These are phyloP conservation scores for Cromileptes altivelis DNA, from an alignment of 2,113 vertebrate species.

Conservation along the genomic window DNA sequence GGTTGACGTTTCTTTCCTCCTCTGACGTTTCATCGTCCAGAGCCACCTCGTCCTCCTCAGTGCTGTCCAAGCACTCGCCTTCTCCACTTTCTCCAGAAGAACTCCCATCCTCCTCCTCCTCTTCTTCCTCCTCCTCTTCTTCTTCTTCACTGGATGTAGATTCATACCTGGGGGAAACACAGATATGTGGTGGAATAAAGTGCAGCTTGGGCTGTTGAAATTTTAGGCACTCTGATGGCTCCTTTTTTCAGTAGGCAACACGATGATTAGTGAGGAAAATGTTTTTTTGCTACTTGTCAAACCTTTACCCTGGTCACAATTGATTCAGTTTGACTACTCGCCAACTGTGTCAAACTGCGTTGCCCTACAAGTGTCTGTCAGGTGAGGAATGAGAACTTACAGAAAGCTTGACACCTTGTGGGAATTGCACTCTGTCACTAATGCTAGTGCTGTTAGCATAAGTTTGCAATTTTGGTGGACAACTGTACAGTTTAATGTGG, in stretches of 20 bases:
- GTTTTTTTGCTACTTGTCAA: constrained; percentile 10
- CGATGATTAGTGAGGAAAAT: neutral
- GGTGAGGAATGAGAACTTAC: too few relatives aligned
- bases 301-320: constrained; percentile 8
- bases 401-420: too few relatives aligned
- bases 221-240: neutral
- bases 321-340: too few relatives aligned
- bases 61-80: constrained; percentile 84
- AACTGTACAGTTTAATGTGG: too few relatives aligned
- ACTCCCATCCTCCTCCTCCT: constrained; percentile 83
- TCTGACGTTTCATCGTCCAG: constrained; percentile 86
- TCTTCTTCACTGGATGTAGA: constrained; percentile 93
- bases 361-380: too few relatives aligned
- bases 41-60: constrained; percentile 83
- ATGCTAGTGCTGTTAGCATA: too few relatives aligned
- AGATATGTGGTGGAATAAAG: neutral
- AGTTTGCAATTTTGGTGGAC: too few relatives aligned
- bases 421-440: too few relatives aligned
- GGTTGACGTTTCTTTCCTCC: constrained; percentile 84
- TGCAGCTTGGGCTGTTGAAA: neutral
- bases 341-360: too few relatives aligned
- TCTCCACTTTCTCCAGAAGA: constrained; percentile 84
- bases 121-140: constrained; percentile 73
- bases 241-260: neutral
- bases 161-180: constrained; percentile 87